Evolutionary conservation across 2,888 invertebrate genomes (phyloP), one percentile per base, ranked within the genome.

Genomic region (Aricia artaxerxes): DNA sequence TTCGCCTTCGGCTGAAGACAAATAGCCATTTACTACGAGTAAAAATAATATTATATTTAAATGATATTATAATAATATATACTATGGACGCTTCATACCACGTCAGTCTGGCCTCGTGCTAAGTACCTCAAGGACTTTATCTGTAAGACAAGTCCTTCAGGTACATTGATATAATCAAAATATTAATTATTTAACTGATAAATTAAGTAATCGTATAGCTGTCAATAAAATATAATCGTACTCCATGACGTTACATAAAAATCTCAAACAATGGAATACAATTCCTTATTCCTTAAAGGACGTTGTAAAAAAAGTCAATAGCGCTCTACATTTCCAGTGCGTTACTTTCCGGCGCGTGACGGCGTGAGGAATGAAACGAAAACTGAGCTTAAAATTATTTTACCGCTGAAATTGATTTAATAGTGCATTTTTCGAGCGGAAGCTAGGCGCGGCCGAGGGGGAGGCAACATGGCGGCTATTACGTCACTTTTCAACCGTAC

Each of bases 401-500:
- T 83, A 88, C 85, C 88, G 87, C 89, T 90, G 89, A 92, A 92
- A 92, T 92, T 92, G 91, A 92, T 92, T 91, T 89, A 89, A 90
- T 90, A 91, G 87, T 91, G 91, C 92, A 91, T 89, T 91, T 91
- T 91, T 89, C 87, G 87, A 81, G 80, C 86, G 87, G 88, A 88
- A 87, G 89, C 87, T 86, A 90, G 91, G 89, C 87, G 88, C 87
- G 89, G 89, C 84, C 84, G 85, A 86, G 85, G 85, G 87, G 84
- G 87, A 86, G 87, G 89, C 91, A 93, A 90, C 80, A 93, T 93
- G 93, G 93, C 93, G 88, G 84, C 88, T 84, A 86, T 93, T 93
- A 93, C 93, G 93, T 93, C 93, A 93, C 91, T 91, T 91, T 90
- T 90, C 89, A 90, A 91, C 85, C 90, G 91, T 90, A 89, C 91